Evolutionary conservation across 2,113 vertebrate species (phyloP), one percentile per base, ranked within the genome.

Genomic region (Eulemur rufifrons): DNA sequence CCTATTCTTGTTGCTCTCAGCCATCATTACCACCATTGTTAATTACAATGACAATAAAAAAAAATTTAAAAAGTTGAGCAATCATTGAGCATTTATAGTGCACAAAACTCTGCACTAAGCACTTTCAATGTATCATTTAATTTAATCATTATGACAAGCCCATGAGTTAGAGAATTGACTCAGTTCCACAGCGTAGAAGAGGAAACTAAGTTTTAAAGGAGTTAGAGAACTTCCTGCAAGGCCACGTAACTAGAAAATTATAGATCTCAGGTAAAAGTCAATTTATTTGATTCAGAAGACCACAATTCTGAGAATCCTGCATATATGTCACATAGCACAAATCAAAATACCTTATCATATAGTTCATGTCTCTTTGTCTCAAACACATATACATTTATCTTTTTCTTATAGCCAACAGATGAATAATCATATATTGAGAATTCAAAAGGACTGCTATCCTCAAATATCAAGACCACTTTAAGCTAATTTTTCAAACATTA

Each of bases 401-500:
- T 86, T 90, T 45, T 71, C 6, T 77, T 32, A 3, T 18, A 73
- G 32, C 69, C 61, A 81, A 17, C 34, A 69, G n/a, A 78, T 59
- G 21, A 89, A 61, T 73, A 94, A 15, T 90, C 34, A 54, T 32
- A 27, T 50, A 17, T 0, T 27, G 37, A 88, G 17, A 86, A 82
- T 64, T 92, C 27, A 86, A 77, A 94, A 88, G 1, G 9, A 0
- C 15, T 66, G 18, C 32, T 89, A 20, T 34, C 61, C 32, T 73
- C n/a, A 94, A 66, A 54, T n/a, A 89, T 61, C 56, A 78, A 68
- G 39, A 10, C 77, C 27, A 71, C 1, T 66, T 27, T 29, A 82
- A 69, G 54, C 7, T 64, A 83, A 45, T 91, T 96, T 94, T 86
- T 74, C 64, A 81, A 91, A 82, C 82, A 32, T 86, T 64, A 71